Conservation (phyloP, 1,140 invertebrate species). For the Formica selysi region DNA sequence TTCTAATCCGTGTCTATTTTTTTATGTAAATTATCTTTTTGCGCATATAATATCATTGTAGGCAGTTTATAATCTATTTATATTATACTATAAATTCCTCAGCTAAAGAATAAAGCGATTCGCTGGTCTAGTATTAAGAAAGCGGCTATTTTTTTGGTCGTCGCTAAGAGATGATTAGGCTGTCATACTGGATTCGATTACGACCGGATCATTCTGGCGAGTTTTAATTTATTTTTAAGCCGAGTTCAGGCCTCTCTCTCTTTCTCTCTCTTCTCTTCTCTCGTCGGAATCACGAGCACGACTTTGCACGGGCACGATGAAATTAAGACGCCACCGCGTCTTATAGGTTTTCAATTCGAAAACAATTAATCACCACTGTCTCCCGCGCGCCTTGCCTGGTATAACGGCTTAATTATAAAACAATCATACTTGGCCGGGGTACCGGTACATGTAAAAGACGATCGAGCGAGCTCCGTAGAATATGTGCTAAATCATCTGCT, state of each 20-base stretch:
- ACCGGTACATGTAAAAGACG: constrained; percentile 78
- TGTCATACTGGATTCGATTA: constrained; percentile 65
- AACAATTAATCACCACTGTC: constrained; percentile 85
- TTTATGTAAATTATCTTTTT: not conserved
- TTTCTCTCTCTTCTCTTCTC: not conserved
- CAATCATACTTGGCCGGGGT: constrained; percentile 82
- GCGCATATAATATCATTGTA: not conserved
- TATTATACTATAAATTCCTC: not conserved
- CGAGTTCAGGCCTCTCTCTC: not conserved
- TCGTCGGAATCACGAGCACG: constrained; percentile 63
- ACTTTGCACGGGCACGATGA: constrained; percentile 66
- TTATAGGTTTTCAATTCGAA: constrained; percentile 85
- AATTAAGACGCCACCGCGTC: constrained; percentile 82
- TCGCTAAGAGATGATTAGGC: constrained; percentile 68
- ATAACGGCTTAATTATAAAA: constrained; percentile 86
- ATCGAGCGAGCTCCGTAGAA: constrained; percentile 70
- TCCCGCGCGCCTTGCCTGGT: constrained; percentile 73
- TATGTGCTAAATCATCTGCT: constrained; percentile 86
- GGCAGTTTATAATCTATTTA: not conserved
- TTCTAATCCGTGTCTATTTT: not conserved
- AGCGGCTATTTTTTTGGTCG: not conserved
- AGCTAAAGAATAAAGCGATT: not conserved
- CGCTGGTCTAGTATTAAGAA: constrained; percentile 8
- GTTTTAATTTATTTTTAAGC: constrained; percentile 54
- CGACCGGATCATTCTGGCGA: constrained; percentile 46